These are phyloP conservation scores for Himalopsyche tibetana DNA, from an alignment of 2,888 invertebrate genomes.

Conservation along the genomic window DNA sequence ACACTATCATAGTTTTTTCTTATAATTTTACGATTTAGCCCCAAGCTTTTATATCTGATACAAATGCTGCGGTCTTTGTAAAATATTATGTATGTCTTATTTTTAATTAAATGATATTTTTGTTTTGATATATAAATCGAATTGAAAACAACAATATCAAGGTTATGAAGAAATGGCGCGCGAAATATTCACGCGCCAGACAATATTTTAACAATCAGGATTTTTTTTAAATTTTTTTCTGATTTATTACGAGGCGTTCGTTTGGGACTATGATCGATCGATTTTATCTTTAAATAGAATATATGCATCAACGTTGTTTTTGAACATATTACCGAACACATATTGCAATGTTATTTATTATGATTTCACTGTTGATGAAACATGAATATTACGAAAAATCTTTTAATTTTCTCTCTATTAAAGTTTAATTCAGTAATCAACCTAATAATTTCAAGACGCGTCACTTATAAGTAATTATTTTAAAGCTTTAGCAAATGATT, in stretches of 20 bases:
- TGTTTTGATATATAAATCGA: neutral
- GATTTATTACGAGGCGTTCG: neutral
- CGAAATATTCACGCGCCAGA: neutral
- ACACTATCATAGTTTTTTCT: too few relatives aligned
- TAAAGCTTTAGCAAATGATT: too few relatives aligned
- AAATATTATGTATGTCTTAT: too few relatives aligned
- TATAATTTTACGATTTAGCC: too few relatives aligned
- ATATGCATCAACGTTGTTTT: neutral
- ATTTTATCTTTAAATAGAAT: conserved; percentile 18
- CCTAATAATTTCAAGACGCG: too few relatives aligned
- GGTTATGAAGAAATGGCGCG: neutral
- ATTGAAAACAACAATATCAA: neutral
- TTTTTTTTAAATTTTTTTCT: neutral
- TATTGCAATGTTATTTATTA: neutral
- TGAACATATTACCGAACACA: neutral
- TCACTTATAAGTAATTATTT: too few relatives aligned
- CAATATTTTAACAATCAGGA: neutral
- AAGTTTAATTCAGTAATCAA: too few relatives aligned
- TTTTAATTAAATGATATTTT: too few relatives aligned
- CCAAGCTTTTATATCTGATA: too few relatives aligned
- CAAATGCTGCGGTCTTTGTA: too few relatives aligned
- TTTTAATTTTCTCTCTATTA: too few relatives aligned
- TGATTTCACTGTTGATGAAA: neutral
- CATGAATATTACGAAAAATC: neutral
- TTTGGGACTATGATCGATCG: conserved; percentile 14